Base-by-base conservation (phyloP, 2,113 vertebrate species). In the Tachysurus fulvidraco region DNA sequence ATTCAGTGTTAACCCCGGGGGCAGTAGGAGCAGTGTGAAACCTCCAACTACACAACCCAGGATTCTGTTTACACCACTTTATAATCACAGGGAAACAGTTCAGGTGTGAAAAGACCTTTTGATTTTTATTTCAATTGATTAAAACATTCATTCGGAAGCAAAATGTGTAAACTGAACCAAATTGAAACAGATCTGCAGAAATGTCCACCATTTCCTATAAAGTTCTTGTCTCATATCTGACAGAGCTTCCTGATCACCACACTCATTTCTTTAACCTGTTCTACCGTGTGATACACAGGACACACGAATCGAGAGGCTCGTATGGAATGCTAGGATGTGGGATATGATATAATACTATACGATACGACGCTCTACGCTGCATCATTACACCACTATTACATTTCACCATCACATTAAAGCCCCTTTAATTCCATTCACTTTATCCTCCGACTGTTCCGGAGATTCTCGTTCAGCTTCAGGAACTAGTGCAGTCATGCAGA, bases 381-480 rank as follows among this genome's bases (percentile, higher is more conserved):
- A 79, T 79, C 52, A 55, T 17, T 55, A 8, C 76, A 55, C 25
- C 25, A 3, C 46, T 50, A 28, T 54, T 54, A 78, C 50, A 78
- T 78, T 78, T 78, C 76, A 54, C n/a, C 54, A 30, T 79, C 76
- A 30, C 76, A 36, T 57, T 79, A 79, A 79, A 55, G 17, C 52
- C 52, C 5, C 16, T 71, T 81, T 81, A n/a, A 80, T 46, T 74
- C 44, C 25, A 74, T 46, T 74, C 41, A 30, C n/a, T 52, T 19
- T 4, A 30, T 50, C 14, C 9, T 19, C 16, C 55, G 64, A 71
- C 55, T 36, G 4, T 46, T 79, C 55, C 21, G 36, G 36, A 52
- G 55, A 7, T 74, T 60, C 54, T 44, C 19, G 6, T 16, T 54
- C n/a, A 21, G 19, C 55, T 30, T 76, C 57, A 44, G 30, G n/a